Percentiles rank a stretch among this genome's conserved stretches.
Conservation (phyloP, 2,113 vertebrate genomes). For the Syngnathoides biaculeatus region DNA sequence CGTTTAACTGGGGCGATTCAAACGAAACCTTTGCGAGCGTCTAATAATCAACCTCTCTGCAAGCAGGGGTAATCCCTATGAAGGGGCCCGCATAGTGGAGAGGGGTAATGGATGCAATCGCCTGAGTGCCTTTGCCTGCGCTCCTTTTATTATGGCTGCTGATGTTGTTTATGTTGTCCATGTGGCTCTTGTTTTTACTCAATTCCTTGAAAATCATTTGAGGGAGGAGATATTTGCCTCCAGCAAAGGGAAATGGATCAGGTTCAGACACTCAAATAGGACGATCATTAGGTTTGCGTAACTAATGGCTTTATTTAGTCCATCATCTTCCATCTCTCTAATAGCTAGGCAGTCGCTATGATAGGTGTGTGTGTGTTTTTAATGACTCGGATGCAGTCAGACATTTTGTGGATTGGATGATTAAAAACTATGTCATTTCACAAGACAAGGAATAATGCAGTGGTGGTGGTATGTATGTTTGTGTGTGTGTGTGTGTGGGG, state of each 20-base stretch:
- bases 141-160: slow-evolving; percentile 67
- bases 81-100: slow-evolving; percentile 63
- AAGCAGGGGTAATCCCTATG: slow-evolving; percentile 75
- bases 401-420: slow-evolving; percentile 68
- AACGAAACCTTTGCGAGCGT: slow-evolving; percentile 73
- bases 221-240: slow-evolving; percentile 67
- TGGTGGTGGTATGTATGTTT: no score
- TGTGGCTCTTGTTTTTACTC: slow-evolving; percentile 60
- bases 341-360: slow-evolving; percentile 57
- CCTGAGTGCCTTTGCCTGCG: slow-evolving; percentile 57
- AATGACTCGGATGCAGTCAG: slow-evolving; percentile 70
- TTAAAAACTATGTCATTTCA: slow-evolving; percentile 72
- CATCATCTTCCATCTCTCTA: slow-evolving; percentile 75
- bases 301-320: slow-evolving; percentile 79
- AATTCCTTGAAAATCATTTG: slow-evolving; percentile 65
- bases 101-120: slow-evolving; percentile 68
- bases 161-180: slow-evolving; percentile 73
- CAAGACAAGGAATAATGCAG: slow-evolving; percentile 55
- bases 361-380: slow-evolving; percentile 52
- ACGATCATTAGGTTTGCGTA: slow-evolving; percentile 76
- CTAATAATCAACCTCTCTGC: slow-evolving; percentile 75
- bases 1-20: slow-evolving; percentile 78
- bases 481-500: no score
- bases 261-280: slow-evolving; percentile 74
- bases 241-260: slow-evolving; percentile 63